phyloP scores from a whole-genome alignment of 1,140 invertebrate genomes.

The Saccostrea echinata region DNA sequence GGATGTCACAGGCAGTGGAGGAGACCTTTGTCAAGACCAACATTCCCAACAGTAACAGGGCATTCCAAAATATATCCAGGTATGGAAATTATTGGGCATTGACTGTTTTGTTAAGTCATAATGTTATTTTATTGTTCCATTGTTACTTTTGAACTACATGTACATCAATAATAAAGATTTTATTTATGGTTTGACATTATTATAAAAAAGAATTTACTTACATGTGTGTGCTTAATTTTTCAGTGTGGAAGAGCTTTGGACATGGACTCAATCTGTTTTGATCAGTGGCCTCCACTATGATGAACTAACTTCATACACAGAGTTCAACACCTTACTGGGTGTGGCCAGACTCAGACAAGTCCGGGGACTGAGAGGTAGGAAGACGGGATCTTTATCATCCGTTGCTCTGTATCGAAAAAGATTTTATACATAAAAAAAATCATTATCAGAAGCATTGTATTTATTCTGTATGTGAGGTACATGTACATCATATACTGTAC shows the following conservation, averaged over 20 bases:
- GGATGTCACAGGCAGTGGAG: slow-evolving; percentile 59
- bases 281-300: slow-evolving; percentile 60
- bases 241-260: slow-evolving; percentile 70
- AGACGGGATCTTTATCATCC: neutral
- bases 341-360: slow-evolving; percentile 69
- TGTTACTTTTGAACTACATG: too few relatives aligned
- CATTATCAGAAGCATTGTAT: too few relatives aligned
- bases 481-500: too few relatives aligned
- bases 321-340: slow-evolving; percentile 67
- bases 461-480: too few relatives aligned
- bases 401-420: too few relatives aligned
- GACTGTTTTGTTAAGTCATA: neutral
- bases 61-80: slow-evolving; percentile 66
- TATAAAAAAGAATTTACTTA: neutral
- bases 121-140: too few relatives aligned
- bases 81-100: slow-evolving; percentile 18
- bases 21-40: slow-evolving; percentile 62
- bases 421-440: too few relatives aligned
- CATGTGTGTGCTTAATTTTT: slow-evolving; percentile 6
- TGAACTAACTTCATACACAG: slow-evolving; percentile 57
- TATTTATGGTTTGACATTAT: too few relatives aligned
- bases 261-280: slow-evolving; percentile 67
- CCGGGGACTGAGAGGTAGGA: slow-evolving; percentile 63
- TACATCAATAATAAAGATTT: too few relatives aligned
- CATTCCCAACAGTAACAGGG: slow-evolving; percentile 46